A percentile compares a stretch with the other conserved stretches of the same genome.
Conservation (phyloP, 2,888 invertebrate species). For the Scelioninae gen. 1 region DNA sequence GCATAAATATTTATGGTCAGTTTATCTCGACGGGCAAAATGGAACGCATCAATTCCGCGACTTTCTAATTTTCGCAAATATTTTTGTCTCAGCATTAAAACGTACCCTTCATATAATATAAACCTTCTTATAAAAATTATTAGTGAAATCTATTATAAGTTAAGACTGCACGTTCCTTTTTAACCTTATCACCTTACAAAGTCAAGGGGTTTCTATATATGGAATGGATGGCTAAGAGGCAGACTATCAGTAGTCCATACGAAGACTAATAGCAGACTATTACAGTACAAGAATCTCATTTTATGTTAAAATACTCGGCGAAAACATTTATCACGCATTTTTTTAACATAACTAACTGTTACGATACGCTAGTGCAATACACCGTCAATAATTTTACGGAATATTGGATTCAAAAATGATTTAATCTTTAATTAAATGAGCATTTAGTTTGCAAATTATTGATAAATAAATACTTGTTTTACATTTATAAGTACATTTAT, state of each 20-base stretch:
- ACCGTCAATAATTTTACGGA: slow-evolving; percentile 23
- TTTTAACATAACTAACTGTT: slow-evolving; percentile 16
- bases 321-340: slow-evolving; percentile 50
- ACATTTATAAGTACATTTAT: slow-evolving; percentile 34
- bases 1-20: slow-evolving; percentile 22
- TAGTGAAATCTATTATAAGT: slow-evolving; percentile 56
- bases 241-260: slow-evolving; percentile 66
- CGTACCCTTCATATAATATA: slow-evolving; percentile 24
- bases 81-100: slow-evolving; percentile 18
- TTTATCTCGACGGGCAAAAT: slow-evolving; percentile 18
- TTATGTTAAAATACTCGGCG: slow-evolving; percentile 55
- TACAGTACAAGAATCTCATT: slow-evolving; percentile 68
- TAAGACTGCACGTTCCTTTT: slow-evolving; percentile 51
- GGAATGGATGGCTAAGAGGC: slow-evolving; percentile 57
- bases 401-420: slow-evolving; percentile 45
- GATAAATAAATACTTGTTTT: slow-evolving; percentile 40
- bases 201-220: slow-evolving; percentile 61
- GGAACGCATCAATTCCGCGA: slow-evolving; percentile 21
- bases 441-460: slow-evolving; percentile 1
- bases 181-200: slow-evolving; percentile 61
- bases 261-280: slow-evolving; percentile 65
- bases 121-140: slow-evolving; percentile 30
- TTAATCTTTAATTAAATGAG: slow-evolving; percentile 50
- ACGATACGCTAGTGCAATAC: slow-evolving; percentile 11
- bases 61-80: slow-evolving; percentile 47